These are phyloP conservation scores for Phylloscopus whistleri DNA, from an alignment of 2,113 vertebrate species.

Conservation along the genomic window DNA sequence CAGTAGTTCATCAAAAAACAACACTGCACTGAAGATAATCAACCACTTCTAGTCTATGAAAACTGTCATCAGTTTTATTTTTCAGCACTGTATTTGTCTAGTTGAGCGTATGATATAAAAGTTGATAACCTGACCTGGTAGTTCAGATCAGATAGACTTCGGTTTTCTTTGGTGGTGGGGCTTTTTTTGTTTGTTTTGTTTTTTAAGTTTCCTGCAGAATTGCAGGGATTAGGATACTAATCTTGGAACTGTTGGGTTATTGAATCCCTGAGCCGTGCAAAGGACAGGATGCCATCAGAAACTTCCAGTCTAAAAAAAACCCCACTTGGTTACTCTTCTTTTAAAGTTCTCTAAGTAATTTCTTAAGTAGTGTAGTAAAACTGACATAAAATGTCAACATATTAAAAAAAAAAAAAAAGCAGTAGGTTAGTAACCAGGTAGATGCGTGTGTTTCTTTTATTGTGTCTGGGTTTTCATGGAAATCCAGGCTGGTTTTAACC, in stretches of 20 bases:
- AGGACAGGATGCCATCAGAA: background rate
- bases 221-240: background rate
- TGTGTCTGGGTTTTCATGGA: background rate
- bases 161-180: background rate
- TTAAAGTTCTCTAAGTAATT: background rate
- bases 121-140: background rate
- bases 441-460: background rate
- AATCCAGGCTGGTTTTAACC: background rate
- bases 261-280: background rate
- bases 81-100: background rate
- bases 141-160: background rate
- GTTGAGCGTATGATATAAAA: background rate
- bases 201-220: background rate
- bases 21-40: background rate
- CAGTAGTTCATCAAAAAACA: background rate
- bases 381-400: background rate
- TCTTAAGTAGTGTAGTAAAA: background rate
- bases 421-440: background rate
- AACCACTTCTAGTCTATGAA: background rate
- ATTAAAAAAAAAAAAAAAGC: background rate
- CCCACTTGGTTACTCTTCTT: background rate
- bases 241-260: background rate
- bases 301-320: background rate
- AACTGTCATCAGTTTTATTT: background rate
- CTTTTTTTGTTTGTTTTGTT: background rate